These are phyloP conservation scores for Cynocephalus volans DNA, from an alignment of 2,113 vertebrate genomes.

Conservation along the genomic window DNA sequence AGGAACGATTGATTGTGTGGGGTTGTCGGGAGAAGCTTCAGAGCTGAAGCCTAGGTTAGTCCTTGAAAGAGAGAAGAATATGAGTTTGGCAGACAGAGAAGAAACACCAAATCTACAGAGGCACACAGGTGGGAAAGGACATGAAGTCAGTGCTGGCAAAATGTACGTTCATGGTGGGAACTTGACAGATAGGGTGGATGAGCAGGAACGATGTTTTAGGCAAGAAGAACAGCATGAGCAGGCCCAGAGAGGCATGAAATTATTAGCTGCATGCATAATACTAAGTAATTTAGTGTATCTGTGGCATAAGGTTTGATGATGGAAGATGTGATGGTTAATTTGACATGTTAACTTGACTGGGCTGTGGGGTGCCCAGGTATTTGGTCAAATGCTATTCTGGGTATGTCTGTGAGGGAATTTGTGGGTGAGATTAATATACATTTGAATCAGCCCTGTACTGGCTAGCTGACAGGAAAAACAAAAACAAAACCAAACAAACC, in stretches of 20 bases:
- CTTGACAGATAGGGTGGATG: background rate
- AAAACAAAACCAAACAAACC: too few species aligned
- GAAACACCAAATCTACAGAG: background rate
- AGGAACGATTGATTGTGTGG: background rate
- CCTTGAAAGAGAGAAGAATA: background rate
- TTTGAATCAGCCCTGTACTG: too few species aligned
- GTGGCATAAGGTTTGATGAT: background rate
- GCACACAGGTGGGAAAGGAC: background rate
- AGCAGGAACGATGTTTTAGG: background rate
- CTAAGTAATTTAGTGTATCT: background rate
- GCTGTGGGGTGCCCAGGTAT: background rate
- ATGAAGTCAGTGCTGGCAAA: background rate
- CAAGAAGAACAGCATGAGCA: background rate
- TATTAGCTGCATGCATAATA: background rate
- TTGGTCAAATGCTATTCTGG: background rate
- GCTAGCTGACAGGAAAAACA: too few species aligned
- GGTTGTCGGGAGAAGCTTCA: background rate
- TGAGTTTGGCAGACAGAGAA: background rate
- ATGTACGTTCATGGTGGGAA: background rate
- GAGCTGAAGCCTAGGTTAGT: background rate
- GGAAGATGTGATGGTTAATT: background rate
- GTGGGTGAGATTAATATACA: background rate
- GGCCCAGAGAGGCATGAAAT: background rate
- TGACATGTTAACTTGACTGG: background rate
- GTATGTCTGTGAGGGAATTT: background rate